Base-by-base conservation (phyloP, 2,113 vertebrate species). In the Ancistrus triradiatus region DNA sequence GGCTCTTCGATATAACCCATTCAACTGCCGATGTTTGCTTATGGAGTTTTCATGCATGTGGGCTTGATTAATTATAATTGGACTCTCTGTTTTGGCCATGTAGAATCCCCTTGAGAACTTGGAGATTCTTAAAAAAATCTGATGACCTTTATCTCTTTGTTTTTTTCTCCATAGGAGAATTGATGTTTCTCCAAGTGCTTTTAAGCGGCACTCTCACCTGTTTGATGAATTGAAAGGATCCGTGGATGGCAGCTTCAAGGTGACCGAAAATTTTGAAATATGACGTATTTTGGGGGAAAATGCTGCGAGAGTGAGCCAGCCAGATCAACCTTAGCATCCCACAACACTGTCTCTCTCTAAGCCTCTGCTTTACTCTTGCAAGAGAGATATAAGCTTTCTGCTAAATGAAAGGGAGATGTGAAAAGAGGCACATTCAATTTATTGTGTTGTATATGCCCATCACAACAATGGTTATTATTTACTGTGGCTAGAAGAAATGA, bases 141-240 rank as follows among this genome's bases (percentile, higher is more conserved):
- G 11, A 11, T 35, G 37, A 46, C 21, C 15, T 8, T 38, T 22
- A 2, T 15, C 42, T 35, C n/a, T 15, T 51, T 48, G 21, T 49
- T 18, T 28, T 1, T 60, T 67, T 56, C 25, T 63, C 28, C 40
- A 51, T 78, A 98, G 96, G 92, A 91, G 93, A 90, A 97, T 98
- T 88, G 96, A 98, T 89, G 95, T 98, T 90, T 98, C 95, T 86
- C 95, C 94, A 80, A 97, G 96, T 93, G 94, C 93, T 87, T 97
- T 98, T 92, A 96, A 91, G 91, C 97, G 95, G 85, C 93, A 95
- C 89, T 89, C 92, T 84, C 93, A 94, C 80, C 84, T 93, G 85
- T 95, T 94, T 85, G 96, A 97, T 76, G 94, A 94, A 78, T 84
- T 90, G 81, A 97, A 97, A 93, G 91, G 85, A 79, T 88, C 93